These are phyloP conservation scores for Drosophila lacteicornis DNA, from an alignment of 1,140 invertebrate species.

Conservation along the genomic window DNA sequence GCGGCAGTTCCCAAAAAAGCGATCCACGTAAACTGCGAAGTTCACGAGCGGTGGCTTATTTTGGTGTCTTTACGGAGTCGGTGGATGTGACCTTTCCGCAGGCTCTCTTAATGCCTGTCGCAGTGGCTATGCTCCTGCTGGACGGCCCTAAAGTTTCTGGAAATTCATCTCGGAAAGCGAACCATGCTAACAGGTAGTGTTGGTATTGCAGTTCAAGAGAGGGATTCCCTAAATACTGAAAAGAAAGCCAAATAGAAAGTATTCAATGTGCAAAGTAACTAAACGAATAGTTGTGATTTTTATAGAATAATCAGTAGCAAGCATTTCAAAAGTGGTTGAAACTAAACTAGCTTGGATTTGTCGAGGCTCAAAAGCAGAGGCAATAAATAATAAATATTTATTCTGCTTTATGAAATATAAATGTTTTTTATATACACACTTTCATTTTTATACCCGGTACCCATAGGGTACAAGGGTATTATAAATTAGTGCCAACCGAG, in stretches of 20 bases:
- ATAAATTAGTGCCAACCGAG: too few species aligned
- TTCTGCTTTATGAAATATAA: too few species aligned
- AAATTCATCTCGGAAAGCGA: neutral
- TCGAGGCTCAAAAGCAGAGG: too few species aligned
- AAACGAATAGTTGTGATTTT: neutral
- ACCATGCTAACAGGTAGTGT: neutral
- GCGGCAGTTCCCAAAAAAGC: conserved; percentile 24
- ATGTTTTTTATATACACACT: too few species aligned
- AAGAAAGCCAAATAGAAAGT: too few species aligned
- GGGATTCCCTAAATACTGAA: neutral
- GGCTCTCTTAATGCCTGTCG: neutral
- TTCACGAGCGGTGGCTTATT: conserved; percentile 21
- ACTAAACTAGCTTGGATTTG: neutral
- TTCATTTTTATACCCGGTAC: too few species aligned
- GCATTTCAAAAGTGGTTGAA: neutral
- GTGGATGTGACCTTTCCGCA: conserved; percentile 14
- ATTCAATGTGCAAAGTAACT: neutral
- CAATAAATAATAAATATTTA: too few species aligned
- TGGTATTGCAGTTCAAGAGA: neutral
- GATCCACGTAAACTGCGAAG: conserved; percentile 19
- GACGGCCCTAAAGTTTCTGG: neutral
- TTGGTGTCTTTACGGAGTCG: neutral
- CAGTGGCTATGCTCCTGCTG: too few species aligned
- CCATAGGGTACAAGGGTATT: too few species aligned
- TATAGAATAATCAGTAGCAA: neutral